Conservation (phyloP, 2,797 vertebrate genomes). For the Gallinago stenura region DNA sequence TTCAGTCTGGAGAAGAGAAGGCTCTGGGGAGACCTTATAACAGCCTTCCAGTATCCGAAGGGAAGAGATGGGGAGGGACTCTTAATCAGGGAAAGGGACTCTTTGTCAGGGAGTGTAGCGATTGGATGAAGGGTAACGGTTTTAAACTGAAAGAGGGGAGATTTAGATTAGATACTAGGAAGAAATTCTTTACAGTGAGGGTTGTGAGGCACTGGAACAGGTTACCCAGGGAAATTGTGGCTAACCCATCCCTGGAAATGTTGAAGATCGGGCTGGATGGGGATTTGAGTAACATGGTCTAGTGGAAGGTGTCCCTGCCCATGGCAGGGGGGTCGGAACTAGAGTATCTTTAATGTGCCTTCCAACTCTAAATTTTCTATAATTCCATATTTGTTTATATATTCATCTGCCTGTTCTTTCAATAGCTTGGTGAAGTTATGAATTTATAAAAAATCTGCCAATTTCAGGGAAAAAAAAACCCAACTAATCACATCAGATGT, state of each 20-base stretch:
- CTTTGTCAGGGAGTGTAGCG: not conserved
- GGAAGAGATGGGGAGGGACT: not conserved
- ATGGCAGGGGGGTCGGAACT: not conserved
- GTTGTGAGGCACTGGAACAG: not conserved
- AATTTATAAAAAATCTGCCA: not conserved
- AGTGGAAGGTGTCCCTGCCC: not conserved
- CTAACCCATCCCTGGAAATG: not conserved
- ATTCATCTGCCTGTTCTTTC: not conserved
- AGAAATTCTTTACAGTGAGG: not conserved
- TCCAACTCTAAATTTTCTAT: not conserved
- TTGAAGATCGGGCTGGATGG: not conserved
- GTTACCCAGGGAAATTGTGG: not conserved
- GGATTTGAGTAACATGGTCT: not conserved
- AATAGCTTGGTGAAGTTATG: not conserved
- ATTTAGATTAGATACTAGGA: not conserved
- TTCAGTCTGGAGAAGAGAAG: not conserved
- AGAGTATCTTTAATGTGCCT: not conserved
- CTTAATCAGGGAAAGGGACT: not conserved
- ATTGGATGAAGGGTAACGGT: not conserved
- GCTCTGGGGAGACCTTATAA: not conserved
- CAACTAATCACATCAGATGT: not conserved
- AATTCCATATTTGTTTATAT: not conserved
- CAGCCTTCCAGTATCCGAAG: not conserved
- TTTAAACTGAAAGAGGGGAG: not conserved
- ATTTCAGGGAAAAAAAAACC: not conserved